These are phyloP conservation scores for Hermetia illucens DNA, from an alignment of 1,140 invertebrate species.

Conservation along the genomic window DNA sequence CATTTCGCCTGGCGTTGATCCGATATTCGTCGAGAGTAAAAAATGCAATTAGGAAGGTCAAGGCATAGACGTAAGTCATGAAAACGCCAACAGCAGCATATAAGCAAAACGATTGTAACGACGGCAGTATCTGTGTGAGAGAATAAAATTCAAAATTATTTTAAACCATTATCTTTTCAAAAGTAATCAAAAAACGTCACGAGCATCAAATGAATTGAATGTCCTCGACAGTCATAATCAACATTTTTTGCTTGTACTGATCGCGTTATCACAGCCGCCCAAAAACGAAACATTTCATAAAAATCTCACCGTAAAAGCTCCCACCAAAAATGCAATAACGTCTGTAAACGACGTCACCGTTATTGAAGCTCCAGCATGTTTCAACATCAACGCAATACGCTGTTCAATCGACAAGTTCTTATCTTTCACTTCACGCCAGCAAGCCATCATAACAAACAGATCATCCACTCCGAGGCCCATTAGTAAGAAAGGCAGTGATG, in stretches of 20 bases:
- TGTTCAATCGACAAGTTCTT: constrained; percentile 36
- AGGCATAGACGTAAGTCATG: constrained; percentile 56
- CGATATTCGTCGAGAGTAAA: constrained; percentile 54
- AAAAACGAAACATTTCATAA: too few species aligned
- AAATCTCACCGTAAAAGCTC: constrained; percentile 43
- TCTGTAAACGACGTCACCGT: constrained; percentile 73
- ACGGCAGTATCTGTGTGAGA: constrained; percentile 49
- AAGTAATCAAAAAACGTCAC: not conserved
- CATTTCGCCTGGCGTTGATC: constrained; percentile 46
- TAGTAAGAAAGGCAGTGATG: constrained; percentile 64
- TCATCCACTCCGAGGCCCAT: constrained; percentile 70
- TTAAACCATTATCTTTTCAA: constrained; percentile 3
- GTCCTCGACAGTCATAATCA: too few species aligned
- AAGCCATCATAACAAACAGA: constrained; percentile 68
- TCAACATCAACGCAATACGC: constrained; percentile 50
- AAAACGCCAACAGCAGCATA: constrained; percentile 57
- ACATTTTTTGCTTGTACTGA: too few species aligned
- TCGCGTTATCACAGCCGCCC: too few species aligned
- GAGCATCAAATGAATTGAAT: too few species aligned
- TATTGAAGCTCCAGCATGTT: constrained; percentile 68
- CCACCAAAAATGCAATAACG: constrained; percentile 60
- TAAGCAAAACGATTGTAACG: constrained; percentile 58
- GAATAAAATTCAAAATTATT: constrained; percentile 4
- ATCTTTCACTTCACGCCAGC: constrained; percentile 44
- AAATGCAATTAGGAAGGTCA: constrained; percentile 65